Base-by-base conservation (phyloP, 2,888 invertebrate genomes). In the Tenthredo notha region DNA sequence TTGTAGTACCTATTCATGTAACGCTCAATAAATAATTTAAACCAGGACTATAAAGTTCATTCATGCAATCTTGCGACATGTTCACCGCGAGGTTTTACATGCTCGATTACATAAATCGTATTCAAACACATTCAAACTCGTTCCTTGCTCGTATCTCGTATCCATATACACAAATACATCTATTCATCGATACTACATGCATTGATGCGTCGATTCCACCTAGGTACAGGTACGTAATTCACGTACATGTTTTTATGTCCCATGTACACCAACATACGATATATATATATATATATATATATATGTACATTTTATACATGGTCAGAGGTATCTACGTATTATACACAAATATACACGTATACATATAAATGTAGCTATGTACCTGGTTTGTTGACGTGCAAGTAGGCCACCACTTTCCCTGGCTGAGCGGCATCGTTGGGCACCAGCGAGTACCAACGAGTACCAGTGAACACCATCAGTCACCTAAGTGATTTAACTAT, bases 321-420 rank as follows among this genome's bases (percentile, higher is more conserved):
- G 15, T 21, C 5, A 37, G 6, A 74, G 12, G 43, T 43, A 43
- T 29, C 25, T 12, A 43, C 47, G 43, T 50, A 33, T 77, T 61
- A 21, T 61, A 33, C 25, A 61, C 40, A 61, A 7, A 61, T 21
- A 40, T 40, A 21, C 29, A 6, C 9, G 29, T 10, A 54, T n/a
- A 54, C n/a, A 33, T 25, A 15, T 12, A 25, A 25, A 12, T 47
- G 47, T 4, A 75, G 25, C 47, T 47, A 33, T 58, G 47, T 33
- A 82, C 61, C 58, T 80, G 67, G 47, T 85, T 86, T 75, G 84
- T 85, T 85, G 84, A 87, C 87, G 86, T 87, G 87, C 90, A 91
- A 91, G 90, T 91, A 90, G 91, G 90, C 91, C 91, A 91, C 88
- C 90, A 91, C 91, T 92, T 91, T 92, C 91, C 90, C 91, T 89